Evolutionary conservation across 2,113 vertebrate genomes (phyloP).

Genomic region (Ceratotherium simum): DNA sequence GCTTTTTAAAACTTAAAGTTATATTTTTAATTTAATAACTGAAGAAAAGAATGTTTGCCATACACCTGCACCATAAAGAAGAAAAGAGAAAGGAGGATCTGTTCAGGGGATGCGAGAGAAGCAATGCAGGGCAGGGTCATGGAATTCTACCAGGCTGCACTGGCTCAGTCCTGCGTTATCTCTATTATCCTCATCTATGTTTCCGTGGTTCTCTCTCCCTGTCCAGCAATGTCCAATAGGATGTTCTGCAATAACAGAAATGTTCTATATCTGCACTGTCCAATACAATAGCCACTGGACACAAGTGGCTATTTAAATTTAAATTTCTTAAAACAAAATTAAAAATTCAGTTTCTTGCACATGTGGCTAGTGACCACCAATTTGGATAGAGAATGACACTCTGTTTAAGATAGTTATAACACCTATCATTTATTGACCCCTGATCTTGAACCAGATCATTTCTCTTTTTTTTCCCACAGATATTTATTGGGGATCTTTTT

Average conservation of each 20-base stretch:
- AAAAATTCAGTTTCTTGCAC: slow-evolving; percentile 15
- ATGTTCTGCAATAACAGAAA: not conserved
- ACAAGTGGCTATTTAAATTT: not conserved
- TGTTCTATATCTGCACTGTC: not conserved
- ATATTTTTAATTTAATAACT: slow-evolving; percentile 46
- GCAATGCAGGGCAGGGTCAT: rapidly evolving
- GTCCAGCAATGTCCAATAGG: not conserved
- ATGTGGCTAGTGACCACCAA: not conserved
- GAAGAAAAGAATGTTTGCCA: not conserved
- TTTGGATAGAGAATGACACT: not conserved
- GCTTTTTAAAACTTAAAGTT: not conserved
- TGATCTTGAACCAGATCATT: not conserved
- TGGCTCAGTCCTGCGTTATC: rapidly evolving
- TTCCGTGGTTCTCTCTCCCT: not conserved
- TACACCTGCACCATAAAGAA: not conserved
- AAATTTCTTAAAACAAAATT: slow-evolving; percentile 2
- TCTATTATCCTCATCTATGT: rapidly evolving
- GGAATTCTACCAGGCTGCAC: not conserved
- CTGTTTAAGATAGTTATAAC: not conserved
- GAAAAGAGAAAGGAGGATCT: not conserved
- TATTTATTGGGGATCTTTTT: not conserved
- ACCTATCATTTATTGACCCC: not conserved
- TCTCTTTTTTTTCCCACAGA: not conserved
- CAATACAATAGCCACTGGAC: not conserved
- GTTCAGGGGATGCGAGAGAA: not conserved